Evolutionary conservation across 2,797 vertebrate genomes (phyloP).

Genomic region (Pitangus sulphuratus): DNA sequence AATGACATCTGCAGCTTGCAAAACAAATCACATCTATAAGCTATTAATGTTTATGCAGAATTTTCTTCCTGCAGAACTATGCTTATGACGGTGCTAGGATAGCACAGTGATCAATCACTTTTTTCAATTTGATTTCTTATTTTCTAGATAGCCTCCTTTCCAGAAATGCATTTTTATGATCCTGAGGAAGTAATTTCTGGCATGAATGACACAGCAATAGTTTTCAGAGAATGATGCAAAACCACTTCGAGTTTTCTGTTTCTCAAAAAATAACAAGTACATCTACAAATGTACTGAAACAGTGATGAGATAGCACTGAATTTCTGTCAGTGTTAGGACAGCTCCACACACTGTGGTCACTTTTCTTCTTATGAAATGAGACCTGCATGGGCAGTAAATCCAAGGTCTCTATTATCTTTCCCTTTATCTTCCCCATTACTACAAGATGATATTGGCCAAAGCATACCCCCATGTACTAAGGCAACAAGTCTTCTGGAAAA

Average conservation of each 20-base stretch:
- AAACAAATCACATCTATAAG: neutral
- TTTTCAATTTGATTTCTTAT: neutral
- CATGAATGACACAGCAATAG: neutral
- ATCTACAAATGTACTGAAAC: neutral
- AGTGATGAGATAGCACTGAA: neutral
- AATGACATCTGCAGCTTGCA: neutral
- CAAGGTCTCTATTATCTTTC: neutral
- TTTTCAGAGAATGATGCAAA: neutral
- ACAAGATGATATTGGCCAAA: neutral
- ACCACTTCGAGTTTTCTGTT: neutral
- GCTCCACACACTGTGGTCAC: neutral
- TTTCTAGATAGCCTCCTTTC: neutral
- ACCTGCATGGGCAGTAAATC: neutral
- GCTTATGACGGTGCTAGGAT: neutral
- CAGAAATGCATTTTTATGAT: neutral
- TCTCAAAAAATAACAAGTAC: neutral
- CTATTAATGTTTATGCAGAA: neutral
- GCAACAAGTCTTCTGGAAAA: neutral
- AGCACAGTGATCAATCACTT: neutral
- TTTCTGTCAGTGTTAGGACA: neutral
- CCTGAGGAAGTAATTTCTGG: neutral
- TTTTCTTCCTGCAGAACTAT: neutral
- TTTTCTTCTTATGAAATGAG: neutral
- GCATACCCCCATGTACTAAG: neutral
- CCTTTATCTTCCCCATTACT: neutral